Evolutionary conservation across 2,888 invertebrate genomes (phyloP).

Genomic region (Aelia acuminata): DNA sequence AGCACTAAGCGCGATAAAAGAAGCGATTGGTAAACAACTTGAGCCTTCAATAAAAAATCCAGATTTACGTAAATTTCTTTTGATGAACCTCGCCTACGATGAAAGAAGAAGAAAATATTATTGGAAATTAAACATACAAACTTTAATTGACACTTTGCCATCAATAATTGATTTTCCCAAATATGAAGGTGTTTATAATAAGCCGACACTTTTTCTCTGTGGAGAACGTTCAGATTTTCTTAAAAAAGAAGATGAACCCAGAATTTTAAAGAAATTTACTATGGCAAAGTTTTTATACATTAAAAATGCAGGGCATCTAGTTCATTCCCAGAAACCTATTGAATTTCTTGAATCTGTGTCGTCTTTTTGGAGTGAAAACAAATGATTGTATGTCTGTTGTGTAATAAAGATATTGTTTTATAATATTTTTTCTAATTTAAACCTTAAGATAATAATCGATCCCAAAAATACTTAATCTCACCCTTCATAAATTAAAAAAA

Average conservation of each 20-base stretch:
- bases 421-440: not conserved
- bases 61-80: slow-evolving; percentile 76
- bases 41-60: slow-evolving; percentile 70
- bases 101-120: slow-evolving; percentile 75
- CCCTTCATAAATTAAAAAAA: too few relatives aligned
- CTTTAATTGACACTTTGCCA: slow-evolving; percentile 78
- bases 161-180: slow-evolving; percentile 79
- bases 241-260: slow-evolving; percentile 71
- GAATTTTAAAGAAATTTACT: slow-evolving; percentile 82
- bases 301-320: slow-evolving; percentile 91
- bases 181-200: slow-evolving; percentile 71
- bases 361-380: not conserved
- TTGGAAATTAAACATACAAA: slow-evolving; percentile 87
- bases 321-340: slow-evolving; percentile 91
- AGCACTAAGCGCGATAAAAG: slow-evolving; percentile 79
- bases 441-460: not conserved
- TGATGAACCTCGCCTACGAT: slow-evolving; percentile 86
- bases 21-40: slow-evolving; percentile 77
- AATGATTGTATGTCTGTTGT: not conserved
- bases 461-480: too few relatives aligned
- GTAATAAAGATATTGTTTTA: not conserved
- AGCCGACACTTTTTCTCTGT: slow-evolving; percentile 86
- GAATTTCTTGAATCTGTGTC: slow-evolving; percentile 78
- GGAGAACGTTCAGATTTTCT: slow-evolving; percentile 88
- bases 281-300: slow-evolving; percentile 76